Evolutionary conservation across 2,113 vertebrate genomes (phyloP), one percentile per base, ranked within the genome.

Genomic region (Neotragus pygmaeus): DNA sequence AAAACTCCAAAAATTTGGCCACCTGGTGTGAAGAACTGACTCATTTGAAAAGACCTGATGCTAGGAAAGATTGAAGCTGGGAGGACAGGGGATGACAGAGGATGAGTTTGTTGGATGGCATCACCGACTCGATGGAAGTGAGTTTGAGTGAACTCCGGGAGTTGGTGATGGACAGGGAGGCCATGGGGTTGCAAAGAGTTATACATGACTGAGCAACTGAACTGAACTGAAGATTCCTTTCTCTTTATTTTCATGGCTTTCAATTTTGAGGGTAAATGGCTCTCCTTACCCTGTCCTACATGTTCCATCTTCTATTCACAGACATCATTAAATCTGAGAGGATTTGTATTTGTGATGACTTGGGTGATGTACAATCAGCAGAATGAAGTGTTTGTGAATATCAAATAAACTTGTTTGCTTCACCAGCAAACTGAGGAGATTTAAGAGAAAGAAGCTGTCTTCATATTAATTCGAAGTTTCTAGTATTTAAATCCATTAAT

Each of bases 391-490:
- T 83, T n/a, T 90, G 45, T 94, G 73, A 84, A 92, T 88, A 73
- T 25, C 91, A 75, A 90, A 88, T 90, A 66, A 94, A 47, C 23
- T 78, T 94, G n/a, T 66, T 96, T 96, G 70, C 55, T 57, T 96
- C 62, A 81, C 89, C 55, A 87, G 49, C 75, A 80, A 94, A 81
- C 85, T 49, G 81, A 94, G 33, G 27, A 82, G 92, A 95, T 95
- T 95, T 90, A 83, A 94, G 49, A 73, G 45, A 89, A 96, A 78
- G 36, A 86, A 51, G 75, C 75, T 84, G 12, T 13, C n/a, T 95
- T 27, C 64, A 39, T n/a, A 73, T 87, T 96, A 95, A 96, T 97
- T 95, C 58, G 53, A 95, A 75, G 6, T 57, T 83, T 89, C 49
- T 33, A 39, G 9, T 45, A 88, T 90, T 96, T 80, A 58, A 95